Evolutionary conservation across 2,797 vertebrate genomes (phyloP), one percentile per base, ranked within the genome.

Genomic region (Enteromius paludinosus): DNA sequence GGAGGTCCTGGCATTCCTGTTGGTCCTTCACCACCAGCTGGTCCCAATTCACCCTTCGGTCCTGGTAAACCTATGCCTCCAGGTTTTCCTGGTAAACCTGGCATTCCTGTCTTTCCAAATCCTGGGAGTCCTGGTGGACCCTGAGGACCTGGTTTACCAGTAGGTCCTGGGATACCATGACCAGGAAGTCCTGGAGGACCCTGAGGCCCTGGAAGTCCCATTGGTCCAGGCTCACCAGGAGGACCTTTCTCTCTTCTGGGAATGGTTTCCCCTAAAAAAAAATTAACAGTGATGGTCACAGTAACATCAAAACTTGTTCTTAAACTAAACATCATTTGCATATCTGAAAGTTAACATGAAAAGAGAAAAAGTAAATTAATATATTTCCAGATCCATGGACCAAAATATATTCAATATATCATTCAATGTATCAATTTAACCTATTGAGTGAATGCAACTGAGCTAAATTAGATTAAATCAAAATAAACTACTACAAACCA

Each of bases 81-180:
- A 0, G 97, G 96, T 91, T 99, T 99, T 86, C 98, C 98, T 17
- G 97, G 96, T 90, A 98, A 93, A 86, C 98, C 98, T 20, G 97
- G 96, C 94, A 98, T 95, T 81, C 98, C 98, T 1, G 97, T 96
- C 90, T 99, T 99, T 84, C 97, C 97, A 52, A 97, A 92, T 86
- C 98, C 98, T 59, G 96, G 96, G 68, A 96, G 97, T 80, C 98
- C 98, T 90, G 96, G 93, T 79, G 91, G 93, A 71, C 96, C 96
- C 23, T 93, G 92, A 0, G 93, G 94, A 7, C 98, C 98, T 47
- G 96, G 95, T 85, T 98, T 98, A 92, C 98, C 98, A 89, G 95
- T 96, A 83, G 91, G 88, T 81, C 98, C 98, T 83, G 95, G 94
- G 75, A 98, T 86, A 30, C 95, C 97, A 0, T 97, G 97, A 28